Evolutionary conservation across 2,113 vertebrate genomes (phyloP), one percentile per base, ranked within the genome.

Genomic region (Tychaedon coryphoeus): DNA sequence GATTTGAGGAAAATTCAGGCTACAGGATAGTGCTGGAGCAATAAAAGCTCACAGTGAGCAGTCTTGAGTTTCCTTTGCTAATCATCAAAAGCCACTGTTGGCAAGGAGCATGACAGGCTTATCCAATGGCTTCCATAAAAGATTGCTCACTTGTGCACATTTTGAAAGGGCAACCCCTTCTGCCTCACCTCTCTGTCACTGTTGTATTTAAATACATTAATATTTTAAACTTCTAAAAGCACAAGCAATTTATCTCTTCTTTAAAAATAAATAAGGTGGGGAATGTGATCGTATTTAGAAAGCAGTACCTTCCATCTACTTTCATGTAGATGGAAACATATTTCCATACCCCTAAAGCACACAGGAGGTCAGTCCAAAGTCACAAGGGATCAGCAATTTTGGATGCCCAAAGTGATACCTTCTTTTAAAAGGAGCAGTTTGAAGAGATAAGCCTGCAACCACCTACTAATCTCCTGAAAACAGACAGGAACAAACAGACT

Each of bases 241-340:
- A 88, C n/a, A 65, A 71, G 88, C 86, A 84, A 94, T 86, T 90
- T 90, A 73, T 62, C 58, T 90, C 82, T 72, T 94, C 92, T 96
- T 96, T 95, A 93, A 96, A 96, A 96, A 93, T 95, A 93, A 86
- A 94, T 94, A 93, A 90, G 88, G 71, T 77, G 42, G 42, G 47
- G 51, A 76, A 86, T n/a, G 47, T 6, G 25, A 83, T 53, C 33
- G 5, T 72, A 80, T 95, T 90, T 17, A 64, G 67, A 64, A 62
- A 77, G 48, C 28, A n/a, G 79, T 8, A 79, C 33, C 91, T 72
- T 34, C 48, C 9, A 14, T n/a, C 38, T 13, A 31, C 31, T 77
- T 81, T 50, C 82, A 65, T 18, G 28, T 14, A 36, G 74, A 31
- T 2, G 34, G 17, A 66, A 88, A 34, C 23, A 12, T 43, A n/a